phyloP scores from a whole-genome alignment of 2,797 vertebrate species.

The Streptopelia turtur region DNA sequence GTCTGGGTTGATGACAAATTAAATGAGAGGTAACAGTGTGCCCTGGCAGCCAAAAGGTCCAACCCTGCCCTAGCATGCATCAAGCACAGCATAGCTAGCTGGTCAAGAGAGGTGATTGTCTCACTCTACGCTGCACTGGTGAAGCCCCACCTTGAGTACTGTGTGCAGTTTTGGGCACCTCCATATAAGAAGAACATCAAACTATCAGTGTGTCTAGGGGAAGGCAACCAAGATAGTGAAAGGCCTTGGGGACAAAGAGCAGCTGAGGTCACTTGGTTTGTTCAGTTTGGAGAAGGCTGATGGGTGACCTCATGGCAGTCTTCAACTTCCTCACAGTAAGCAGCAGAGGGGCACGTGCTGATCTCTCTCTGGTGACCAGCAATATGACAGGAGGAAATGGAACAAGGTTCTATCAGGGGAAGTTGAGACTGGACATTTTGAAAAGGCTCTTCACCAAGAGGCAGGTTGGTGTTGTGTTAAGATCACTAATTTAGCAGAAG shows the following conservation, averaged over 20 bases:
- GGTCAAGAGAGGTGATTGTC: fast-evolving
- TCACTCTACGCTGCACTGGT: neutral
- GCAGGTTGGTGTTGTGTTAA: no score
- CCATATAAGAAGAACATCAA: neutral
- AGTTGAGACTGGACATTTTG: neutral
- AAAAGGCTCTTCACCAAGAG: neutral
- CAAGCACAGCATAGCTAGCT: neutral
- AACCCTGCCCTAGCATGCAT: neutral
- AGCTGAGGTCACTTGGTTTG: neutral
- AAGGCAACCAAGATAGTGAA: neutral
- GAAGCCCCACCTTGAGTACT: fast-evolving
- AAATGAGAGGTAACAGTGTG: neutral
- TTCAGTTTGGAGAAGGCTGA: neutral
- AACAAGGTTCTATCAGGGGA: neutral
- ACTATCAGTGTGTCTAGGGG: neutral
- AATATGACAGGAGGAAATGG: neutral
- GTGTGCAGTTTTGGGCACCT: neutral
- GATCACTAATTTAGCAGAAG: no score
- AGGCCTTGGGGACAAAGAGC: fast-evolving
- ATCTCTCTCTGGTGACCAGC: neutral
- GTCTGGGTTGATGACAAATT: neutral
- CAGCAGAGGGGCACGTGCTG: neutral
- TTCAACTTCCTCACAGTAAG: neutral
- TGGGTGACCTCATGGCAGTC: neutral
- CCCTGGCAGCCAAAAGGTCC: neutral